These are phyloP conservation scores for Cataglyphis livida DNA, from an alignment of 2,888 invertebrate species.

Conservation along the genomic window DNA sequence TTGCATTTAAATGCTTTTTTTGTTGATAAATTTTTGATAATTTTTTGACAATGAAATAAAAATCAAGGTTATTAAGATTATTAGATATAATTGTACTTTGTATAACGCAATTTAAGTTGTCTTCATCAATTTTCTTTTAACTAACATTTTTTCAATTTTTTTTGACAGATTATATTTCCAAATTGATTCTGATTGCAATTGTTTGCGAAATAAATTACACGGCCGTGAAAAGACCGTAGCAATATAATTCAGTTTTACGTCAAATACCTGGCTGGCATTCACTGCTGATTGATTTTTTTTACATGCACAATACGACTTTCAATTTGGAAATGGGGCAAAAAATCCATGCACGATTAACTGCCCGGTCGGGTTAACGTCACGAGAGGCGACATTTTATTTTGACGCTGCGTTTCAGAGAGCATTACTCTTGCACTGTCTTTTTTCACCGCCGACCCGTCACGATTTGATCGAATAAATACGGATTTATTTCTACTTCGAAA, in stretches of 20 bases:
- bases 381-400: constrained; percentile 61
- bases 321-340: constrained; percentile 27
- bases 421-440: constrained; percentile 25
- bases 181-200: constrained; percentile 38
- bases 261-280: constrained; percentile 39
- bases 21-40: neutral
- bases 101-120: neutral
- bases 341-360: constrained; percentile 57
- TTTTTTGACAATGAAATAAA: neutral
- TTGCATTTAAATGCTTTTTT: neutral
- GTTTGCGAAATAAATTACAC: constrained; percentile 26
- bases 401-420: constrained; percentile 8
- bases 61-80: constrained; percentile 9
- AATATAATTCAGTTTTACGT: neutral
- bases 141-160: constrained; percentile 14
- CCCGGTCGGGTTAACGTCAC: constrained; percentile 47
- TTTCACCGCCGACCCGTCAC: constrained; percentile 28
- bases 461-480: constrained; percentile 21
- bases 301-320: constrained; percentile 47
- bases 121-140: neutral
- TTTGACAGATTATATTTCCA: constrained; percentile 6
- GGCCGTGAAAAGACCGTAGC: constrained; percentile 6
- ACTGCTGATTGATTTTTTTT: constrained; percentile 44
- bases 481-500: constrained; percentile 27
- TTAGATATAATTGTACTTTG: constrained; percentile 17